Conservation (phyloP, 1,140 invertebrate species). For the Panulirus ornatus region DNA sequence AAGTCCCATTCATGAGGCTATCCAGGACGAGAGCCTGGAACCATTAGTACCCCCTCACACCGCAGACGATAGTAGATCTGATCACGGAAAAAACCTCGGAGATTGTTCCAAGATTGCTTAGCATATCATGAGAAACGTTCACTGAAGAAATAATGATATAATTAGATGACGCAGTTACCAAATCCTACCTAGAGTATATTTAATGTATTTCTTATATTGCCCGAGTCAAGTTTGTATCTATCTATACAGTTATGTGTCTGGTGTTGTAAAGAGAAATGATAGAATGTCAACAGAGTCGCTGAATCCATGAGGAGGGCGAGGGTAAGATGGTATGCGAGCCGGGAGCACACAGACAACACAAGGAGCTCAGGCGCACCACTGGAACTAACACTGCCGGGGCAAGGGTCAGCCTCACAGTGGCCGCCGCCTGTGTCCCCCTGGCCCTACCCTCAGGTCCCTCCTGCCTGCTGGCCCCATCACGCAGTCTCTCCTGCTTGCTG, state of each 20-base stretch:
- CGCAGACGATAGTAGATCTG: no score
- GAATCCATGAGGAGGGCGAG: no score
- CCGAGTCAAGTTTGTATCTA: no score
- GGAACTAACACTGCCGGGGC: not conserved
- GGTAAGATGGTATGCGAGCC: not conserved
- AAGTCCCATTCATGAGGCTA: not conserved
- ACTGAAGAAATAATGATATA: not conserved
- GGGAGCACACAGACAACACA: not conserved
- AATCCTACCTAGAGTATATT: not conserved
- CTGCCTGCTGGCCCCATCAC: not conserved
- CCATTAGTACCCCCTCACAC: not conserved
- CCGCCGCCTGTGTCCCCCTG: no score
- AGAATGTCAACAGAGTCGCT: no score
- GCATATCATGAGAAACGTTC: not conserved
- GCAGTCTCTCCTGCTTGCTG: not conserved
- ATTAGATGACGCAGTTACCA: conserved; percentile 8
- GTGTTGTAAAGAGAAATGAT: no score
- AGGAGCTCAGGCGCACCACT: not conserved
- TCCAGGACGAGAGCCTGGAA: not conserved
- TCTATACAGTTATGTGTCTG: no score
- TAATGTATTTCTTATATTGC: no score
- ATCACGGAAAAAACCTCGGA: no score
- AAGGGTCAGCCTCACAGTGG: not conserved
- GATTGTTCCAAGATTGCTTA: not conserved
- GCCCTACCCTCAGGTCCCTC: no score